phyloP scores from a whole-genome alignment of 2,888 invertebrate species.

The Eupithecia dodoneata region DNA sequence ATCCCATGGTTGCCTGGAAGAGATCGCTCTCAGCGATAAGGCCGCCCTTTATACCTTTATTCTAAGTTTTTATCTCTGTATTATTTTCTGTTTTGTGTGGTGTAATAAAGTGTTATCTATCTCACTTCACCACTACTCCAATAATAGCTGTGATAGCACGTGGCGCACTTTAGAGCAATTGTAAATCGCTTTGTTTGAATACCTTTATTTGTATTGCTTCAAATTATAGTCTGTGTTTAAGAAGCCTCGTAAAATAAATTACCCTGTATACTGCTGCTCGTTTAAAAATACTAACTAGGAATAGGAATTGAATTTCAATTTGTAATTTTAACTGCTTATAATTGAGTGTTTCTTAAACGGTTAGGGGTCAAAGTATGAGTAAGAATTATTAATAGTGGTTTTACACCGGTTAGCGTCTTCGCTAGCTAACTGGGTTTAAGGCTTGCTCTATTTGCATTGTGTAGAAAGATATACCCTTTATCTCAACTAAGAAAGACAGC shows the following conservation, averaged over 20 bases:
- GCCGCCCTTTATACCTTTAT: no score
- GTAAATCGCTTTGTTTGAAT: slow-evolving; percentile 17
- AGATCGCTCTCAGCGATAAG: no score
- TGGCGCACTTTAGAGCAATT: slow-evolving; percentile 27
- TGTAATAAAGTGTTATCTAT: no score
- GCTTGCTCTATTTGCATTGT: background rate
- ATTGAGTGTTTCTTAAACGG: background rate
- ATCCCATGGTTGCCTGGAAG: no score
- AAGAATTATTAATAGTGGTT: background rate
- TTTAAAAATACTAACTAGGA: slow-evolving; percentile 28
- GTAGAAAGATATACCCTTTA: background rate
- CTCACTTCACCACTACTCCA: background rate
- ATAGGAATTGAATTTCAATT: slow-evolving; percentile 20
- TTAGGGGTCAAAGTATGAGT: background rate
- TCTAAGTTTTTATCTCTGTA: no score
- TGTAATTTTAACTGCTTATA: slow-evolving; percentile 8
- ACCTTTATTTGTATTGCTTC: slow-evolving; percentile 33
- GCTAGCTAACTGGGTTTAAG: background rate
- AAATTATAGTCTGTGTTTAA: slow-evolving; percentile 27
- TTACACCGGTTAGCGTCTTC: background rate
- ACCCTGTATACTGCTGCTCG: slow-evolving; percentile 20
- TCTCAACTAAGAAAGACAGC: background rate
- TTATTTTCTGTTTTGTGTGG: no score
- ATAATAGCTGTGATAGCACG: slow-evolving; percentile 12
- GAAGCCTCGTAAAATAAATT: slow-evolving; percentile 27